Conservation (phyloP, 2,797 vertebrate genomes). For the Cyclopterus lumpus region DNA sequence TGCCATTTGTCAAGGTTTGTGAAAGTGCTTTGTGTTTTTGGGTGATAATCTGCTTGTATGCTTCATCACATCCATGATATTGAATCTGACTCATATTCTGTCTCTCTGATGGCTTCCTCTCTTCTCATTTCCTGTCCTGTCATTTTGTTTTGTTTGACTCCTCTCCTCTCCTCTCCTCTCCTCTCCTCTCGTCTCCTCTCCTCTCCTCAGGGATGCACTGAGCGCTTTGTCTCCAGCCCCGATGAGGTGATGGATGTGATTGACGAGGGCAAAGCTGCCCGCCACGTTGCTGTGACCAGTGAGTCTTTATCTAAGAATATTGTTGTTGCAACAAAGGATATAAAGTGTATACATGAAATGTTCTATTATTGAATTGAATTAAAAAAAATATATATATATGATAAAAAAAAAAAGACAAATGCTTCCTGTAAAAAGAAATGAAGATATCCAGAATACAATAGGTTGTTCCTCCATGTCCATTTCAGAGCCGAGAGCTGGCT, state of each 20-base stretch:
- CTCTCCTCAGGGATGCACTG: slow-evolving; percentile 91
- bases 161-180: background rate
- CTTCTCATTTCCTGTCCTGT: background rate
- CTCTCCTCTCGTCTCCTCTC: background rate
- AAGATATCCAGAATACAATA: background rate
- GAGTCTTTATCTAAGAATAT: slow-evolving; percentile 66
- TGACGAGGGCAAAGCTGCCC: slow-evolving; percentile 95
- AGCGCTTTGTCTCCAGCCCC: slow-evolving; percentile 97
- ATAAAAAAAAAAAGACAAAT: background rate
- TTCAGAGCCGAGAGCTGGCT: background rate
- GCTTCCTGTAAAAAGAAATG: background rate
- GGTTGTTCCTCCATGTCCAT: background rate
- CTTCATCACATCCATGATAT: background rate
- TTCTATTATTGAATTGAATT: background rate
- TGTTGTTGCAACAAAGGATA: background rate
- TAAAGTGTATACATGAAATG: background rate
- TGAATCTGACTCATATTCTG: slow-evolving; percentile 8
- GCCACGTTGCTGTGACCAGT: slow-evolving; percentile 98
- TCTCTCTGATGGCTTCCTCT: background rate
- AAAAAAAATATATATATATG: no score
- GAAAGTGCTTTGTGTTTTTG: background rate
- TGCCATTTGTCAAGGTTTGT: slow-evolving; percentile 96
- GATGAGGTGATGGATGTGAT: slow-evolving; percentile 98
- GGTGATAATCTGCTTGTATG: background rate
- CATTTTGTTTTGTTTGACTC: no score